Conservation (phyloP, 1,140 invertebrate species). For the Drosophila ogumai region DNA sequence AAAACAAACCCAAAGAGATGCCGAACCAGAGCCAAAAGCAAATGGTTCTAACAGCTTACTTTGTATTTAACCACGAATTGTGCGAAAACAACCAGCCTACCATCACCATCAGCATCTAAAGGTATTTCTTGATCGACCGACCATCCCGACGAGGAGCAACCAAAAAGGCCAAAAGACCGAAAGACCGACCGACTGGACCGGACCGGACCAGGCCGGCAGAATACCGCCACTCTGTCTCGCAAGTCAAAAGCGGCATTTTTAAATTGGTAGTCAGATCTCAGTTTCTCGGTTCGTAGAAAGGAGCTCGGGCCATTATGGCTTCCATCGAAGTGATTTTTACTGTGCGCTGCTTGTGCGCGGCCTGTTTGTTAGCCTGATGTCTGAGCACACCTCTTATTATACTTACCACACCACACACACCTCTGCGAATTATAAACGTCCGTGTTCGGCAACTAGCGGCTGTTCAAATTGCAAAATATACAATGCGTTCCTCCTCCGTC, state of each 20-base stretch:
- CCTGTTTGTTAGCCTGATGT: conserved; percentile 80
- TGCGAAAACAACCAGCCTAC: conserved; percentile 53
- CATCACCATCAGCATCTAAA: conserved; percentile 54
- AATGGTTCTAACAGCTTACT: conserved; percentile 50
- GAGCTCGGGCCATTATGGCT: conserved; percentile 80
- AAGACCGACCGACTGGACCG: not conserved
- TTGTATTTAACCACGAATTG: conserved; percentile 50
- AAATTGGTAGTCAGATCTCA: conserved; percentile 82
- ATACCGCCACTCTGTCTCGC: conserved; percentile 80
- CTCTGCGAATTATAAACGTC: conserved; percentile 71
- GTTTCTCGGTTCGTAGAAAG: conserved; percentile 82
- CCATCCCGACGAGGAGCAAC: conserved; percentile 9
- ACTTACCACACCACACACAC: conserved; percentile 64
- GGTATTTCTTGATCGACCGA: conserved; percentile 54
- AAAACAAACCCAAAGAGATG: conserved; percentile 11
- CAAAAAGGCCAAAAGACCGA: conserved; percentile 16
- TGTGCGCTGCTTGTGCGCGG: conserved; percentile 74
- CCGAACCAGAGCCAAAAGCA: conserved; percentile 19
- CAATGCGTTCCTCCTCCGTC: conserved; percentile 80
- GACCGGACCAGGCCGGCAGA: conserved; percentile 19
- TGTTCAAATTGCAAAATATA: conserved; percentile 82
- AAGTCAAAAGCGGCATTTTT: conserved; percentile 80
- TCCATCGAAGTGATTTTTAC: conserved; percentile 81
- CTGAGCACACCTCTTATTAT: conserved; percentile 81
- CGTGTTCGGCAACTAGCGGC: conserved; percentile 78